These are phyloP conservation scores for Sarcophaga bullata DNA, from an alignment of 1,140 invertebrate genomes.

Conservation along the genomic window DNA sequence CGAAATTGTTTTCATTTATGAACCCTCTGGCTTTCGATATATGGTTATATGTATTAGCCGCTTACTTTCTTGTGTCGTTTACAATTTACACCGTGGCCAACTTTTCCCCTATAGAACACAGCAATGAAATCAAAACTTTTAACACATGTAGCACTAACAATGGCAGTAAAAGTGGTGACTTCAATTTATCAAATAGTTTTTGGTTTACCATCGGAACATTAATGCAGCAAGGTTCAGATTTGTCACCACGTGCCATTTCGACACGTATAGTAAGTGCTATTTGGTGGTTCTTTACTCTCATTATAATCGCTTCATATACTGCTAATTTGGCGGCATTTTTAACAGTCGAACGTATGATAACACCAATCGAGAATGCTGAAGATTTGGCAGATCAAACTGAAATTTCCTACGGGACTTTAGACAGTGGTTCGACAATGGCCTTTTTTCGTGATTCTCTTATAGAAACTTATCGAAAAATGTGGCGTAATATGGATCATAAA, in stretches of 20 bases:
- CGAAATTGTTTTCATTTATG: slow-evolving; percentile 93
- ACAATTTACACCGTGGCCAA: slow-evolving; percentile 93
- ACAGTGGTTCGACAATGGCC: slow-evolving; percentile 78
- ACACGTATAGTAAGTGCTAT: slow-evolving; percentile 93
- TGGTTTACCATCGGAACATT: slow-evolving; percentile 88
- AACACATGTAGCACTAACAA: slow-evolving; percentile 70
- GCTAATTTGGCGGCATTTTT: slow-evolving; percentile 95
- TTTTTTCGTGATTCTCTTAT: slow-evolving; percentile 79
- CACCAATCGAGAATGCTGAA: slow-evolving; percentile 86
- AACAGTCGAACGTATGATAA: slow-evolving; percentile 87
- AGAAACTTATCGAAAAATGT: slow-evolving; percentile 74
- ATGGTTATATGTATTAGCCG: slow-evolving; percentile 92
- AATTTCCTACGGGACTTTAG: slow-evolving; percentile 86
- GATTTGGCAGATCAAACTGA: slow-evolving; percentile 79
- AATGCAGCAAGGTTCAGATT: slow-evolving; percentile 88
- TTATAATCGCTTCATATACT: slow-evolving; percentile 95
- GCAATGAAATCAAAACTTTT: slow-evolving; percentile 77
- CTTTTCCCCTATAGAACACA: slow-evolving; percentile 96
- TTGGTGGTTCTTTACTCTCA: slow-evolving; percentile 96
- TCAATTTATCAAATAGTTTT: slow-evolving; percentile 81
- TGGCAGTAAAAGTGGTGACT: slow-evolving; percentile 91
- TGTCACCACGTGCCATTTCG: slow-evolving; percentile 89
- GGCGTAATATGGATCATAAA: slow-evolving; percentile 79
- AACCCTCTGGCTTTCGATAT: slow-evolving; percentile 94
- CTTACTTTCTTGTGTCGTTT: slow-evolving; percentile 89